Conservation (phyloP, 2,797 vertebrate species). For the Enoplosus armatus region DNA sequence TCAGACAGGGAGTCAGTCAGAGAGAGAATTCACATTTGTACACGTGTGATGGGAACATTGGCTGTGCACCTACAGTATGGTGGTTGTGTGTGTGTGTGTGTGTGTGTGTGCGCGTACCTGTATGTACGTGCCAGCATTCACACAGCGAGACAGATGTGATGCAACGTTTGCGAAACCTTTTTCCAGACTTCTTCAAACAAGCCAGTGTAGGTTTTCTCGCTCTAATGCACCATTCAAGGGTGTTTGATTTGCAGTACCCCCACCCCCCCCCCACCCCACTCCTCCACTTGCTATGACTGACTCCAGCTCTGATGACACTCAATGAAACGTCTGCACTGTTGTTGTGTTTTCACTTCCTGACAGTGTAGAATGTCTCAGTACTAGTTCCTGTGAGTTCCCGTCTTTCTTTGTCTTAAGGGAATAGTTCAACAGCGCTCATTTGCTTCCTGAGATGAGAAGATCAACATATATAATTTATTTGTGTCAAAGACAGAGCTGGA, state of each 20-base stretch:
- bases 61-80: constrained; percentile 7
- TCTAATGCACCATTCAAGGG: constrained; percentile 57
- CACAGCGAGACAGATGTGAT: constrained; percentile 63
- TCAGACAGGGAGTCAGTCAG: constrained; percentile 33
- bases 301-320: constrained; percentile 64
- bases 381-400: neutral
- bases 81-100: constrained; percentile 6
- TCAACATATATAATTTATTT: too few species aligned
- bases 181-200: constrained; percentile 66
- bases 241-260: constrained; percentile 50
- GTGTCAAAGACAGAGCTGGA: neutral
- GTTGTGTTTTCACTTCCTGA: constrained; percentile 34
- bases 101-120: constrained; percentile 8
- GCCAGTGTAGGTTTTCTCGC: constrained; percentile 43
- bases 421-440: neutral
- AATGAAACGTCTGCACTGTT: constrained; percentile 50
- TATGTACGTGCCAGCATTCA: constrained; percentile 14
- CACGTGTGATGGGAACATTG: constrained; percentile 11
- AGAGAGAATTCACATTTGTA: constrained; percentile 7
- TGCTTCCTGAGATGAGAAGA: too few species aligned
- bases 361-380: constrained; percentile 6
- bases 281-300: constrained; percentile 24
- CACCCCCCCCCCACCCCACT: neutral
- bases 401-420: neutral
- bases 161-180: constrained; percentile 74